phyloP scores from a whole-genome alignment of 2,113 vertebrate genomes.

The Ibidorhyncha struthersii region DNA sequence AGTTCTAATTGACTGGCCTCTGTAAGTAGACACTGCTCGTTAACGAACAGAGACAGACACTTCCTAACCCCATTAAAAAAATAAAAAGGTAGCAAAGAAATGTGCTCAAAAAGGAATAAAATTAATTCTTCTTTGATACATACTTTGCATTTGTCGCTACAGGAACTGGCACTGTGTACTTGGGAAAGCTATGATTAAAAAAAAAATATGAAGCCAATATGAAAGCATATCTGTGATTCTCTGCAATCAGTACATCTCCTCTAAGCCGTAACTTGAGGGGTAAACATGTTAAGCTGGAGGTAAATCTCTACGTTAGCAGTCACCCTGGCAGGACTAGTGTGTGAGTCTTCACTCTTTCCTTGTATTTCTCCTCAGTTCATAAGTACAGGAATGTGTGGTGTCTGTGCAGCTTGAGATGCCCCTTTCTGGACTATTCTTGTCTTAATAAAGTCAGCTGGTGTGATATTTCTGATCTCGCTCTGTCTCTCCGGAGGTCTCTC shows the following conservation, averaged over 20 bases:
- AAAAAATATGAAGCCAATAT: neutral
- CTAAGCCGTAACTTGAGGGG: neutral
- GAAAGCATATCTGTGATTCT: conserved; percentile 16
- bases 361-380: neutral
- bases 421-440: conserved; percentile 20
- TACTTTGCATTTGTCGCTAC: conserved; percentile 23
- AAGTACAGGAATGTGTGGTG: neutral
- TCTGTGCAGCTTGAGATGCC: neutral
- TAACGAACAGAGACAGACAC: neutral
- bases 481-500: neutral
- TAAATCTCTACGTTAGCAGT: conserved; percentile 7
- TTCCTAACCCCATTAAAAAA: conserved; percentile 1
- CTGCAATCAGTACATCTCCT: neutral
- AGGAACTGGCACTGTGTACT: neutral
- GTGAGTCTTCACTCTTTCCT: neutral
- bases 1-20: conserved; percentile 52
- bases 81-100: conserved; percentile 10
- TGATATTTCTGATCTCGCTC: neutral
- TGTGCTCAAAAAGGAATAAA: conserved; percentile 27
- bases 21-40: conserved; percentile 6
- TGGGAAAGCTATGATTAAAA: neutral
- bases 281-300: neutral
- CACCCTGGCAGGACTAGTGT: neutral
- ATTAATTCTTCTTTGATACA: neutral
- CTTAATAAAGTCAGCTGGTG: conserved; percentile 53